Base-by-base conservation (phyloP, 2,888 invertebrate genomes). In the Nasonovia ribisnigri region DNA sequence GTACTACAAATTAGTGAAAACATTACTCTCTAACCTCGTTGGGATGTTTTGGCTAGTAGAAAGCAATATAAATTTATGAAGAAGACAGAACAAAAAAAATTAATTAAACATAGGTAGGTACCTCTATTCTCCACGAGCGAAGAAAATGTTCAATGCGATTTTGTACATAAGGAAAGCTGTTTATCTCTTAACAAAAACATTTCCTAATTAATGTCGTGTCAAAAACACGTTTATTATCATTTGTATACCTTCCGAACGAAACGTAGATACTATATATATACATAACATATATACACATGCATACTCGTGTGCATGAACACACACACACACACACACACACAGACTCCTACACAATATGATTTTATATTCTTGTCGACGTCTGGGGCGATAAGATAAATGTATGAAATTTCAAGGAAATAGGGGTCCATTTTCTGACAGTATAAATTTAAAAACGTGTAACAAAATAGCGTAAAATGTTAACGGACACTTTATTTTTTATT, bases 151-250 rank as follows among this genome's bases (percentile, higher is more conserved):
- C 57, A 89, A 60, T 60, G n/a, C 10, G 0, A 60, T 89, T 60
- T 29, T 29, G 26, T 84, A 89, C 43, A 36, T 60, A 89, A 89
- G 57, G 29, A 89, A 89, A 60, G 43, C 43, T 54, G 43, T 89
- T 89, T 60, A 89, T 89, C 89, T 42, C 43, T 60, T 60, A 89
- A 89, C 89, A 89, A 89, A 89, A 89, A 89, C 89, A 43, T 89
- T 89, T 89, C 43, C 42, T 89, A 90, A 90, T 90, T 90, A 84
- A 54, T 84, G 54, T 91, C 29, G 43, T 54, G 91, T 91, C 91
- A 91, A 91, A 91, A 91, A 84, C 91, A 84, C 84, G 54, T 91
- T 84, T 91, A 77, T 51, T 51, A 77, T 48, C 36, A 46, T 77
- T 48, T 24, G 54, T 13, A 48, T 90, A 48, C n/a, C 67, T 77